Percentiles rank a stretch among this genome's conserved stretches.
Conservation (phyloP, 1,140 invertebrate species). For the Telenomus remus region DNA sequence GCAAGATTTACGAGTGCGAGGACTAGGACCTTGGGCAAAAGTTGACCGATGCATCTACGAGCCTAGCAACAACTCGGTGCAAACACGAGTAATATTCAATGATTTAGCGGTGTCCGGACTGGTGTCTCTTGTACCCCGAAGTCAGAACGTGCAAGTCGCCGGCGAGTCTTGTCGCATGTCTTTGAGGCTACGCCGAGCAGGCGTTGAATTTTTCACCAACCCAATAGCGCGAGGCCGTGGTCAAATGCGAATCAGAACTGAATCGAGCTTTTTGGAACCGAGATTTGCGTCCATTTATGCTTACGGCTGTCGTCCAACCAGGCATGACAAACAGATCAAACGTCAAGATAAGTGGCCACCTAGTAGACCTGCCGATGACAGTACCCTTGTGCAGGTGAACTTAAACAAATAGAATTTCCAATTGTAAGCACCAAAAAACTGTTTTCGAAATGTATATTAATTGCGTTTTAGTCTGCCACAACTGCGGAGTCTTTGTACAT, state of each 20-base stretch:
- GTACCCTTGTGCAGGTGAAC: constrained; percentile 30
- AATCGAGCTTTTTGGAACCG: constrained; percentile 87
- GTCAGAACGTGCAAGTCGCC: constrained; percentile 69
- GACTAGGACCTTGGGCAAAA: constrained; percentile 67
- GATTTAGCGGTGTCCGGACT: constrained; percentile 86
- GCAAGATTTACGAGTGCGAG: constrained; percentile 40
- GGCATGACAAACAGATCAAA: constrained; percentile 69
- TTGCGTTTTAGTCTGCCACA: constrained; percentile 8
- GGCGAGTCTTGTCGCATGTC: constrained; percentile 85
- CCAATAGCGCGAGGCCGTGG: constrained; percentile 77
- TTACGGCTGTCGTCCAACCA: constrained; percentile 80
- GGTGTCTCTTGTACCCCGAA: constrained; percentile 78
- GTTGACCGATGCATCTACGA: constrained; percentile 85
- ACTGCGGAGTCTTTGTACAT: constrained; percentile 8
- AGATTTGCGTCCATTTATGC: constrained; percentile 89
- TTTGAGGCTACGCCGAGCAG: constrained; percentile 82
- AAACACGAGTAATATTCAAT: constrained; percentile 84
- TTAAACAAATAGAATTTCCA: too few relatives aligned
- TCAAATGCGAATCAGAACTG: constrained; percentile 84
- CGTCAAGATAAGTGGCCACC: constrained; percentile 67
- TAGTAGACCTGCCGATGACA: constrained; percentile 31
- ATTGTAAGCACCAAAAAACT: too few relatives aligned
- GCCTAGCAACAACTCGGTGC: constrained; percentile 82
- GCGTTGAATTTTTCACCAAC: constrained; percentile 81
- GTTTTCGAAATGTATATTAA: too few relatives aligned